phyloP scores from a whole-genome alignment of 2,113 vertebrate genomes.

The Oxyura jamaicensis region DNA sequence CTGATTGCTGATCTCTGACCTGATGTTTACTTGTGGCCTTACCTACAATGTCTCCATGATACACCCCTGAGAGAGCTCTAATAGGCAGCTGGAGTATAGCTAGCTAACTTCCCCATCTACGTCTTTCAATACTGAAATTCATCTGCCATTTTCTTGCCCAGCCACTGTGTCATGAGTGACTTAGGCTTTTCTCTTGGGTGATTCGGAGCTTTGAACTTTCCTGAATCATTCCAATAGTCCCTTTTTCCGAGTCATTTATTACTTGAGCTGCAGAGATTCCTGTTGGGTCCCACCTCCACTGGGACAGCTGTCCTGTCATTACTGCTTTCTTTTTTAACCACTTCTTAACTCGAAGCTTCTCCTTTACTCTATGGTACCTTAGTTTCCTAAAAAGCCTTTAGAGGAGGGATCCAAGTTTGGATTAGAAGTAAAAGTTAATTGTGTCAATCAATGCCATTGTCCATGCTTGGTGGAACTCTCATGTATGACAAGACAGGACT shows the following conservation, averaged over 20 bases:
- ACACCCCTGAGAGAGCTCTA: neutral
- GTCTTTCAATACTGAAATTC: neutral
- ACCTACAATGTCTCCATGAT: neutral
- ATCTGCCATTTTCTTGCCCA: neutral
- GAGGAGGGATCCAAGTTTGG: neutral
- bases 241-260: constrained; percentile 3
- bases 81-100: neutral
- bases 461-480: neutral
- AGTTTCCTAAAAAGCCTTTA: neutral
- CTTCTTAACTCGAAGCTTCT: neutral
- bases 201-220: constrained; percentile 24
- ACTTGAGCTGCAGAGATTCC: neutral
- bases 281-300: neutral
- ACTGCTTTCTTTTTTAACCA: neutral
- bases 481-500: neutral
- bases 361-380: neutral
- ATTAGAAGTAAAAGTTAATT: neutral
- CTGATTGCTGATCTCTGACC: neutral
- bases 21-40: constrained; percentile 17
- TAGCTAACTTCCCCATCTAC: neutral
- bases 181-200: constrained; percentile 5
- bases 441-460: neutral
- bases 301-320: constrained; percentile 4
- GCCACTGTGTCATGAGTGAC: neutral
- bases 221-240: constrained; percentile 11